Conservation (phyloP, 2,888 invertebrate species). For the Plagodis pulveraria region DNA sequence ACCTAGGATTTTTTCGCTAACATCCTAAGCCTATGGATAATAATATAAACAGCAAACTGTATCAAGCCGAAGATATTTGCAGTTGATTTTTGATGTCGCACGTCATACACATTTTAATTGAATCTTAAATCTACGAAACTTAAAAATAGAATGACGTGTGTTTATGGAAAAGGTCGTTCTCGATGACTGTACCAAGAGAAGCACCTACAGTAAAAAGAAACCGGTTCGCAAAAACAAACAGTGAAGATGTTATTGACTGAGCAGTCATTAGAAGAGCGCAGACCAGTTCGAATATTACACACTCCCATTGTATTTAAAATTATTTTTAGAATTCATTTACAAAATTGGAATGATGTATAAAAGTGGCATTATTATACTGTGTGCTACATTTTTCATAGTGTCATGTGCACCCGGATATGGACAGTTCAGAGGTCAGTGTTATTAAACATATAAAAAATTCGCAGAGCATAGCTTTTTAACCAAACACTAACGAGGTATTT, state of each 20-base stretch:
- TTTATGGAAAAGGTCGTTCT: constrained; percentile 25
- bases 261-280: constrained; percentile 14
- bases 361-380: constrained; percentile 25
- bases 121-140: not conserved
- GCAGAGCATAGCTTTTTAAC: not conserved
- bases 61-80: too few relatives aligned
- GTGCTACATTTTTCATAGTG: constrained; percentile 32
- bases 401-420: constrained; percentile 35
- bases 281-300: constrained; percentile 19
- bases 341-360: constrained; percentile 33
- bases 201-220: constrained; percentile 22
- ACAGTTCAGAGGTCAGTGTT: constrained; percentile 42
- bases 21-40: too few relatives aligned
- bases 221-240: constrained; percentile 31
- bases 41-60: too few relatives aligned
- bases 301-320: not conserved
- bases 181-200: constrained; percentile 19
- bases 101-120: not conserved
- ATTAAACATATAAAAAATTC: not conserved
- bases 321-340: not conserved
- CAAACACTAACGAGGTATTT: constrained; percentile 15
- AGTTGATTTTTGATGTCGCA: too few relatives aligned
- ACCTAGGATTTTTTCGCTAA: too few relatives aligned
- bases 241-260: constrained; percentile 17
- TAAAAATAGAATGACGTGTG: constrained; percentile 27